Base-by-base conservation (phyloP, 2,113 vertebrate genomes). In the Odontophorus gujanensis region DNA sequence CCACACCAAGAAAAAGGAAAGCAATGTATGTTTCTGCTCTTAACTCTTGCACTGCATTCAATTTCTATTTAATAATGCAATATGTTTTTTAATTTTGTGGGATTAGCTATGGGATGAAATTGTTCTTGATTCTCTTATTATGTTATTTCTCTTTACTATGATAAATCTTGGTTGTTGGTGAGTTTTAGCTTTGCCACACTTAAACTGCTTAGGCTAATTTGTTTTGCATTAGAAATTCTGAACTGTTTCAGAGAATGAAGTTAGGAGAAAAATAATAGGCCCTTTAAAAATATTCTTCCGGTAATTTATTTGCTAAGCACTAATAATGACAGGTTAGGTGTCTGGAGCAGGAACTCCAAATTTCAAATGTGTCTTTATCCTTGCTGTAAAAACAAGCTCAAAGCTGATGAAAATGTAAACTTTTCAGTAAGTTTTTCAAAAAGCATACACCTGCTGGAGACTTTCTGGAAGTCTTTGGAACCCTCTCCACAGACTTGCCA, bases 1-100 rank as follows among this genome's bases (percentile, higher is more conserved):
- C 98, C 98, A 1, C 87, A 98, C 26, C 98, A 98, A 91, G 97
- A 98, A 78, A 98, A 97, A 92, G 98, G 98, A 83, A 98, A 97
- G 87, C 96, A 98, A 63, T 94, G 99, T 99, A 98, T 94, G 98
- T 98, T 53, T 74, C 79, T 57, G 15, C 84, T 78, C 76, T 57
- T 86, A 75, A 72, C 16, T 57, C 15, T 83, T 83, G 45, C 7
- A 14, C 17, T 57, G 4, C 85, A 6, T 48, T 89, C 12, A 55
- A 13, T 67, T 84, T 76, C 68, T 88, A 12, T 76, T 74, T 73
- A 85, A 30, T 81, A 34, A 53, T 9, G 16, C 26, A 28, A 32
- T 30, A 20, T 47, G 13, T 57, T 65, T 91, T 42, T 74, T 62
- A 25, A 28, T 40, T 71, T 22, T 51, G 12, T 75, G 63, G 66